phyloP scores from a whole-genome alignment of 2,888 invertebrate species.

The Anthrax anthrax region DNA sequence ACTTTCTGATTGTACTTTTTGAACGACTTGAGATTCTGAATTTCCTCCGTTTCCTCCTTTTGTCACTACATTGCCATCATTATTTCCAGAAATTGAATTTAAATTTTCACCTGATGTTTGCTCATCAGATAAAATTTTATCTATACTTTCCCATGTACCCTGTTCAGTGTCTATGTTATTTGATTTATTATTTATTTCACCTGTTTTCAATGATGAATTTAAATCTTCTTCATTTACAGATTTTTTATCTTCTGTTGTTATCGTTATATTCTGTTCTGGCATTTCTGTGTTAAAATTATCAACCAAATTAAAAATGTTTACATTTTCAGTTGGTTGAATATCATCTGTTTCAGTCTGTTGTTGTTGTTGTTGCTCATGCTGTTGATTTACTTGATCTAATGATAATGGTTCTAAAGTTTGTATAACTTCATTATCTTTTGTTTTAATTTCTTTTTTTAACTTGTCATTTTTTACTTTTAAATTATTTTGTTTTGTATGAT shows the following conservation, averaged over 20 bases:
- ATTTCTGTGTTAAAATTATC: slow-evolving; percentile 7
- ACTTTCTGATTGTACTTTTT: slow-evolving; percentile 65
- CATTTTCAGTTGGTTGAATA: slow-evolving; percentile 11
- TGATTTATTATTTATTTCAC: slow-evolving; percentile 5
- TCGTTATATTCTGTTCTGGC: background rate
- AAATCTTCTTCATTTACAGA: background rate
- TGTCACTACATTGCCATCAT: slow-evolving; percentile 8
- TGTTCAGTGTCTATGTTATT: slow-evolving; percentile 11
- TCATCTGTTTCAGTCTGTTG: slow-evolving; percentile 2
- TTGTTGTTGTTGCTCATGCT: no score
- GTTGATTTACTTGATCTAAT: slow-evolving; percentile 7
- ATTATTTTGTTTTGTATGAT: no score
- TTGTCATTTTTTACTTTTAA: no score
- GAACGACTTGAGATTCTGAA: slow-evolving; percentile 10
- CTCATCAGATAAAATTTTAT: slow-evolving; percentile 24
- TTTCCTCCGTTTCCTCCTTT: slow-evolving; percentile 7
- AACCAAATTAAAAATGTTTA: slow-evolving; percentile 23
- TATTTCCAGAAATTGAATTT: slow-evolving; percentile 9
- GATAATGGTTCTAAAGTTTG: slow-evolving; percentile 18
- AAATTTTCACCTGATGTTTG: slow-evolving; percentile 12
- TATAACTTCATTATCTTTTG: slow-evolving; percentile 9
- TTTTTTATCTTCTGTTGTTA: background rate
- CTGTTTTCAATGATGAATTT: background rate
- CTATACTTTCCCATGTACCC: slow-evolving; percentile 27
- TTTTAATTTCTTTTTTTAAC: no score